Evolutionary conservation across 2,797 vertebrate genomes (phyloP).

Genomic region (Oreochromis mossambicus): DNA sequence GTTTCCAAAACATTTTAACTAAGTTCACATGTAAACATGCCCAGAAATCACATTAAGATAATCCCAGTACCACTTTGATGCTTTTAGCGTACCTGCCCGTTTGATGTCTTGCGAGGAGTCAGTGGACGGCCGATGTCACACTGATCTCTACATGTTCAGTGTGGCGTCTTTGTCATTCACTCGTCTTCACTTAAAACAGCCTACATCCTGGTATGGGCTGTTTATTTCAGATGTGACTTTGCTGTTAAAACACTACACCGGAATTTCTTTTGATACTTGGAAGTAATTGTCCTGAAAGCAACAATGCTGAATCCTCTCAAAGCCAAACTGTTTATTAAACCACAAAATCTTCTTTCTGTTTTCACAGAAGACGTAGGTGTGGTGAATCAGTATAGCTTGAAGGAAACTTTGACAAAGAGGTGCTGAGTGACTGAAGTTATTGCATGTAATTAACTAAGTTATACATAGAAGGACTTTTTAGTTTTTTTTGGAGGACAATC

Average conservation of each 20-base stretch:
- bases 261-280: neutral
- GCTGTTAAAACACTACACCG: neutral
- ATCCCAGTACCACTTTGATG: neutral
- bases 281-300: neutral
- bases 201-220: neutral
- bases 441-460: neutral
- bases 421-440: neutral
- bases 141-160: neutral
- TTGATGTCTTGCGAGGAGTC: neutral
- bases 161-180: neutral
- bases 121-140: neutral
- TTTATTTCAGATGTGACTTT: neutral
- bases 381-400: neutral
- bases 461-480: neutral
- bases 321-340: neutral
- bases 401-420: neutral
- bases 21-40: neutral
- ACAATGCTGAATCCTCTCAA: too few relatives aligned
- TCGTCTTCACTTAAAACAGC: neutral
- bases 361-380: neutral
- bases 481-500: neutral
- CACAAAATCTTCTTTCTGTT: neutral
- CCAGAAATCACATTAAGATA: neutral
- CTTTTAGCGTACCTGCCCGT: neutral
- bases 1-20: neutral